phyloP scores from a whole-genome alignment of 2,888 invertebrate species.

The Drosophila phalerata region DNA sequence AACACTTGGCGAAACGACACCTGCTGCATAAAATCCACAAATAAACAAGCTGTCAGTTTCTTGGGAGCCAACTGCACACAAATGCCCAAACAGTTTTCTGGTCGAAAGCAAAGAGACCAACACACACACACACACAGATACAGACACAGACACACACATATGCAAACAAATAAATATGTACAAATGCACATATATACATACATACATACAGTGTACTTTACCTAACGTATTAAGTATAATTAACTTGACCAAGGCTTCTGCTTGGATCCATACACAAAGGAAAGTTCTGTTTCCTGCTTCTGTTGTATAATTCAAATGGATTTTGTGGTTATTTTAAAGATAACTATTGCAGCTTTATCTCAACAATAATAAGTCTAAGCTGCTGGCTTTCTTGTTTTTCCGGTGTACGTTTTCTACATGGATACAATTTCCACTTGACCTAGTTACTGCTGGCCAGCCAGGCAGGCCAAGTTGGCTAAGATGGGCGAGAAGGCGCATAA shows the following conservation, averaged over 20 bases:
- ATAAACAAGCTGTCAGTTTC: slow-evolving; percentile 59
- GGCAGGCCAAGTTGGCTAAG: neutral
- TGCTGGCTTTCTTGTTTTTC: slow-evolving; percentile 43
- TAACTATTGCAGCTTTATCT: slow-evolving; percentile 62
- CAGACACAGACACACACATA: slow-evolving; percentile 18
- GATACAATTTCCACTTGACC: slow-evolving; percentile 75
- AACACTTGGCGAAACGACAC: slow-evolving; percentile 33
- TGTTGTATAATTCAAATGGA: slow-evolving; percentile 73
- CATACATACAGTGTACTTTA: slow-evolving; percentile 32
- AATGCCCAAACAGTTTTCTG: slow-evolving; percentile 68
- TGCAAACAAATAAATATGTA: slow-evolving; percentile 4
- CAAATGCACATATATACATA: slow-evolving; percentile 13
- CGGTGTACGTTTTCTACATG: slow-evolving; percentile 34
- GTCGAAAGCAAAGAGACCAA: slow-evolving; percentile 47
- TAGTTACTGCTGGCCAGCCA: slow-evolving; percentile 45
- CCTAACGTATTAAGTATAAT: slow-evolving; percentile 76
- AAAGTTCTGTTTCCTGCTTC: slow-evolving; percentile 27
- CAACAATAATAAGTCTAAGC: slow-evolving; percentile 61
- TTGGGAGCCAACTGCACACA: slow-evolving; percentile 63
- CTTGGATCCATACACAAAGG: slow-evolving; percentile 2
- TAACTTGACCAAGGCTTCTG: slow-evolving; percentile 62
- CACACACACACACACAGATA: slow-evolving; percentile 33
- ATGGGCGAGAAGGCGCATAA: slow-evolving; percentile 27
- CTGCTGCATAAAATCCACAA: slow-evolving; percentile 51
- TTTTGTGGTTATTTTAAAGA: slow-evolving; percentile 76